Base-by-base conservation (phyloP, 92 coral and sea anemone genomes). In the Actinostola sp. region DNA sequence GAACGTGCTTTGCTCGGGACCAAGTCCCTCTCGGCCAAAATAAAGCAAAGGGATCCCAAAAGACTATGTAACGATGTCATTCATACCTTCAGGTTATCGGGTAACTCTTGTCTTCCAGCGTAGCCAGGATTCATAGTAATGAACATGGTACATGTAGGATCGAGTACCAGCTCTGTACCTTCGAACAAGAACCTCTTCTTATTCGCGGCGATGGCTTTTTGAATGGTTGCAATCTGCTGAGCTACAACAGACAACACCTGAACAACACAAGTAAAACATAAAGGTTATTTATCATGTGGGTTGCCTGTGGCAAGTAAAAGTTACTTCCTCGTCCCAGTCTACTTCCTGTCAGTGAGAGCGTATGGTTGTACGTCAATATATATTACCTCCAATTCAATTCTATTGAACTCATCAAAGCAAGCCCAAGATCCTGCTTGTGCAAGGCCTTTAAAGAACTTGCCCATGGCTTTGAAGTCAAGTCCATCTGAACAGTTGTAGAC, bases 71-170 rank as follows among this genome's bases (percentile, higher is more conserved):
- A 11, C n/a, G 12, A n/a, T n/a, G n/a, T n/a, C n/a, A n/a, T n/a
- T n/a, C n/a, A n/a, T n/a, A 93, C 98, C 98, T 93, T 93, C n/a
- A 93, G 93, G 63, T 93, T 93, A 68, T 93, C 98, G 0, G 98
- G 98, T 34, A 93, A 77, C 51, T 93, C 98, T 73, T 93, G 98
- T 42, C 98, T 75, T 11, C 98, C 98, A 28, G 98, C 98, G 58
- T 93, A 93, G 2, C 98, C 98, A 41, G 98, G 98, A 50, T 93
- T 93, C 98, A 93, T 93, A 0, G 98, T 93, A 52, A 93, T 93
- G 57, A 93, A 93, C 98, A 93, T 93, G 34, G 98, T 93, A 49
- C 98, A 93, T 5, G 98, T 93, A 12, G 98, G 98, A 70, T 93
- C 88, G 45, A 93, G 90, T 11, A 89, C 93, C 30, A 93, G 88